Evolutionary conservation across 2,797 vertebrate species (phyloP), one percentile per base, ranked within the genome.

Genomic region (Nannoperca obscura): DNA sequence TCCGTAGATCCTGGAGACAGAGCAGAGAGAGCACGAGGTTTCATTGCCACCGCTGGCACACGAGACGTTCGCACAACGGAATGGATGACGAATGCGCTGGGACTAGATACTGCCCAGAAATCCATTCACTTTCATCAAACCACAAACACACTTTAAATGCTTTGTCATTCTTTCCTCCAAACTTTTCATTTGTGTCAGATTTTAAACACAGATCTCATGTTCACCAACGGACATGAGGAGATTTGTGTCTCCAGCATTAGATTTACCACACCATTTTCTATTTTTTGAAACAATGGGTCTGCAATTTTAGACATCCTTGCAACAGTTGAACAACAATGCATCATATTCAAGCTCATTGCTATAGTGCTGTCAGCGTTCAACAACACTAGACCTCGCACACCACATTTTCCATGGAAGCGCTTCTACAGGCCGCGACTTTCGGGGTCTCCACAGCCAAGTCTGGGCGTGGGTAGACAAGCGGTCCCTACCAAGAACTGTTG

Each of bases 381-480:
- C 68, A 78, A 80, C 72, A 71, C 42, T 19, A 78, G 68, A 81
- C 69, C 3, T 4, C 46, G 42, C 74, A 76, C 71, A 71, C 82
- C 83, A 71, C 79, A 83, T 86, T 92, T 93, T 93, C 91, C 90
- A 88, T 89, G 84, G 87, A 87, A 79, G 65, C 17, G 44, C 85
- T 90, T 78, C 81, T 77, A 14, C 82, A 46, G 67, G 52, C 84
- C 78, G 83, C 71, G 84, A 91, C 88, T 90, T 90, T 80, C 2
- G 15, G 70, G 78, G 63, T 36, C 76, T 87, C 82, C 8, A 17
- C 7, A 47, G 86, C 89, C 83, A 87, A 93, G 82, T 83, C 82
- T 84, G 75, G 59, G 77, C 55, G 38, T 5, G 2, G 53, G 76
- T 74, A 86, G 75, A 86, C 84, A 64, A 38, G 9, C 30, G 79